Evolutionary conservation across 2,888 invertebrate species (phyloP).

Genomic region (Hirtodrosophila trivittata): DNA sequence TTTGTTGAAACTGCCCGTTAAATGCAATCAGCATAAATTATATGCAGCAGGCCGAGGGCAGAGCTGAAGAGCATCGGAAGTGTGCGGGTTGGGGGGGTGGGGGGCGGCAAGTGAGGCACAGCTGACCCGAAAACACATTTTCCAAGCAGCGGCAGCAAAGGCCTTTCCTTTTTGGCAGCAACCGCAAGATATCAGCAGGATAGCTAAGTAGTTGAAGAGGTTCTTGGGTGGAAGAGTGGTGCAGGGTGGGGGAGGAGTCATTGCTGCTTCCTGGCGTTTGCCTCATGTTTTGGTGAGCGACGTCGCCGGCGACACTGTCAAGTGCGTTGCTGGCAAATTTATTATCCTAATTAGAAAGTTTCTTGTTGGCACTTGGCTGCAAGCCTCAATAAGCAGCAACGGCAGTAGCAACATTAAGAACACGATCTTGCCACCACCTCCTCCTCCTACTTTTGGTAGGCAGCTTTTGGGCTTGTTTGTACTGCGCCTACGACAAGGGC

Average conservation of each 20-base stretch:
- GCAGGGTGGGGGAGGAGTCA: neutral
- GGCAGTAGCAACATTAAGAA: conserved; percentile 6
- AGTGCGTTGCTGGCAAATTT: conserved; percentile 78
- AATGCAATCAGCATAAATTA: conserved; percentile 81
- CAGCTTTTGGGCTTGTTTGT: conserved; percentile 18
- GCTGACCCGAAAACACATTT: conserved; percentile 82
- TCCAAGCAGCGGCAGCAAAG: conserved; percentile 42
- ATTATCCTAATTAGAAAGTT: conserved; percentile 82
- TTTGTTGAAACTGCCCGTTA: conserved; percentile 51
- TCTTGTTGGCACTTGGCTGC: conserved; percentile 70
- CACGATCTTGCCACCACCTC: conserved; percentile 3
- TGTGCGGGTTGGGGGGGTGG: neutral
- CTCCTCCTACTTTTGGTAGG: neutral
- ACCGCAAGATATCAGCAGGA: conserved; percentile 66
- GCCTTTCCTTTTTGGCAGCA: conserved; percentile 55
- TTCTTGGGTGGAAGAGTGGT: conserved; percentile 1
- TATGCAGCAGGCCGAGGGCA: conserved; percentile 46
- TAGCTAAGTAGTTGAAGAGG: conserved; percentile 14
- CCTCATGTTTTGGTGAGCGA: conserved; percentile 58
- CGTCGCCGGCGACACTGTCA: conserved; percentile 65
- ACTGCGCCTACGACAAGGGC: conserved; percentile 34
- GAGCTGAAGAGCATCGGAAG: conserved; percentile 3
- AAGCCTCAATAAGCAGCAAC: conserved; percentile 39
- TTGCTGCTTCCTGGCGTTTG: conserved; percentile 22
- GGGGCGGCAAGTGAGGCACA: conserved; percentile 40